phyloP scores from a whole-genome alignment of 2,797 vertebrate species.

The Coranthus polyacanthus region DNA sequence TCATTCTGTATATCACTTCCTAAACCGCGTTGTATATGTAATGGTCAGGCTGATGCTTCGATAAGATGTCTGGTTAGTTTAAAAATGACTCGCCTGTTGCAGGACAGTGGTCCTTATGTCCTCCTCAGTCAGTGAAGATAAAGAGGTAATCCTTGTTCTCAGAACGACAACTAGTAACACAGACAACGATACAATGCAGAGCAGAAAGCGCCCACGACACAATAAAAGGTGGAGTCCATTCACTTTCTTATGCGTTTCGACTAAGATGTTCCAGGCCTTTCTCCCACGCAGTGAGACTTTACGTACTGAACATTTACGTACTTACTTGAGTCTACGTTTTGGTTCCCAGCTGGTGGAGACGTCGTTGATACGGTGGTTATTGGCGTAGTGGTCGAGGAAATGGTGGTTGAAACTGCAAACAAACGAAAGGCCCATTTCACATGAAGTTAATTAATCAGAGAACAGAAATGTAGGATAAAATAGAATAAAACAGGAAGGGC shows the following conservation, averaged over 20 bases:
- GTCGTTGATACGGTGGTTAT: neutral
- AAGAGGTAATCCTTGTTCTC: conserved; percentile 8
- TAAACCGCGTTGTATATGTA: too few species aligned
- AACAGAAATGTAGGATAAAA: neutral
- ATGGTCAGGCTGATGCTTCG: too few species aligned
- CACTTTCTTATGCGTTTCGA: too few species aligned
- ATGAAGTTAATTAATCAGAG: neutral
- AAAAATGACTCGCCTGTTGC: conserved; percentile 14
- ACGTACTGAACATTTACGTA: neutral
- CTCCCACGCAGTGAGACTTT: too few species aligned
- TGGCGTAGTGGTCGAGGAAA: neutral
- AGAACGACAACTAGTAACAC: neutral
- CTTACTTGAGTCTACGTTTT: neutral
- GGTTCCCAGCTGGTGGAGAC: neutral
- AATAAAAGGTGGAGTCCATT: too few species aligned
- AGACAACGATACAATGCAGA: too few species aligned
- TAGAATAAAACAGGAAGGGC: neutral
- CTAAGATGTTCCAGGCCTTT: too few species aligned
- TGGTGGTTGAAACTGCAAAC: rapidly evolving
- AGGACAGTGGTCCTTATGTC: neutral
- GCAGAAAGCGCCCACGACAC: too few species aligned
- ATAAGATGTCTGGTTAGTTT: neutral
- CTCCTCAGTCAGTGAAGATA: neutral
- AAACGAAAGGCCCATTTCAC: too few species aligned
- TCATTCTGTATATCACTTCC: too few species aligned